A percentile compares a stretch with the other conserved stretches of the same genome.
These are phyloP conservation scores for Chlorospingus semifuscus DNA, from an alignment of 2,797 vertebrate genomes.

Conservation along the genomic window DNA sequence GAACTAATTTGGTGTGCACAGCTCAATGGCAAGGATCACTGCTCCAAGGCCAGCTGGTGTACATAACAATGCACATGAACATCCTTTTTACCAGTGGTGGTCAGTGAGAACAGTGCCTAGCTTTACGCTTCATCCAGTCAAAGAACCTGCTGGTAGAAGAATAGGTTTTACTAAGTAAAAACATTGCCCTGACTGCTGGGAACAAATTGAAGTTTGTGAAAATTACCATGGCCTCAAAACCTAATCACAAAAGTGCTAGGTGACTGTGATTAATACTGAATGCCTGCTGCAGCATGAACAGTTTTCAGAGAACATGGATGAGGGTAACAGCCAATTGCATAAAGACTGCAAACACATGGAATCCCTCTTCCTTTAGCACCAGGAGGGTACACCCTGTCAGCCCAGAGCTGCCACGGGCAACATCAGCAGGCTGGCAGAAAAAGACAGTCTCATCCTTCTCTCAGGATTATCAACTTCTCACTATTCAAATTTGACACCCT, in stretches of 20 bases:
- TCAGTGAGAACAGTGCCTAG: background rate
- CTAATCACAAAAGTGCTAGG: background rate
- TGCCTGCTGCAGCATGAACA: background rate
- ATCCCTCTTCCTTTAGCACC: background rate
- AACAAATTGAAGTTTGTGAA: background rate
- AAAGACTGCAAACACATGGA: background rate
- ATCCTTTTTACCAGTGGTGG: background rate
- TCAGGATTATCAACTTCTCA: background rate
- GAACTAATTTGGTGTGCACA: background rate
- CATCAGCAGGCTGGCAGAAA: background rate
- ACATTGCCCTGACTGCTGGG: background rate
- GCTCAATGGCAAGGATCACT: background rate
- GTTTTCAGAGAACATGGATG: background rate
- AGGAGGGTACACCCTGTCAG: background rate
- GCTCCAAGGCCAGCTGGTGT: background rate
- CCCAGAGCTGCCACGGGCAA: background rate
- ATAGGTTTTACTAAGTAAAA: background rate
- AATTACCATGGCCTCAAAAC: background rate
- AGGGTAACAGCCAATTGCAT: background rate
- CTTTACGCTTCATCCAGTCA: background rate
- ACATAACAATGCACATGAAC: background rate
- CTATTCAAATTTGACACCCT: background rate
- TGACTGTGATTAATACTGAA: background rate
- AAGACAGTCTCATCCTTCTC: background rate
- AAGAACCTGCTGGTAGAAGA: background rate